phyloP scores from a whole-genome alignment of 2,888 invertebrate genomes.

The Tenthredo distinguenda region DNA sequence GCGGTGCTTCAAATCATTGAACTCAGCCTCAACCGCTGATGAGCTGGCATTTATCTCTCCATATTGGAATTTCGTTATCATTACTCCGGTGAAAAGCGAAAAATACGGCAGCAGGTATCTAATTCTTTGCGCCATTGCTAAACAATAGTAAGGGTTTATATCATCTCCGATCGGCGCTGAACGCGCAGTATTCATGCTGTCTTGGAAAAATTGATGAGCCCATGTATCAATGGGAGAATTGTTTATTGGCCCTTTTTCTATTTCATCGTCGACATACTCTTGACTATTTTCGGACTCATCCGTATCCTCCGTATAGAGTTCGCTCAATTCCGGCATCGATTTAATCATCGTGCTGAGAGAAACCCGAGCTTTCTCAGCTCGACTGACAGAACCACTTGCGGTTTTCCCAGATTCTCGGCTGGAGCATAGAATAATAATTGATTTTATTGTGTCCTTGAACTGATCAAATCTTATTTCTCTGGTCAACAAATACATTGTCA shows the following conservation, averaged over 20 bases:
- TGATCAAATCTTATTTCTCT: not conserved
- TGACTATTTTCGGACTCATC: not conserved
- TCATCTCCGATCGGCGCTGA: not conserved
- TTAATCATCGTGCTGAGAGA: not conserved
- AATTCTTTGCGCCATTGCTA: constrained; percentile 2
- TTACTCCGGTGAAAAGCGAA: constrained; percentile 27
- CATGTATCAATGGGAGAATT: not conserved
- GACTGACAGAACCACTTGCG: not conserved
- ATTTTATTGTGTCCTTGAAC: not conserved
- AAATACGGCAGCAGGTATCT: constrained; percentile 30
- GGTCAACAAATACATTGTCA: not conserved
- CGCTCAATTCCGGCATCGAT: constrained; percentile 10
- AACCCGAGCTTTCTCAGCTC: constrained; percentile 23
- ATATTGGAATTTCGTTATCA: constrained; percentile 22
- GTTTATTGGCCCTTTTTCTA: not conserved
- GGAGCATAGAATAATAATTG: constrained; percentile 5
- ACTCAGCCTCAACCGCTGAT: constrained; percentile 19
- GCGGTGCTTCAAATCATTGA: constrained; percentile 26
- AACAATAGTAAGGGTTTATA: constrained; percentile 21
- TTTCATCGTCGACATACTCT: constrained; percentile 11
- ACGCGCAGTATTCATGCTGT: not conserved
- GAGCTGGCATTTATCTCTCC: constrained; percentile 17
- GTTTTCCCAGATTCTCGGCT: not conserved
- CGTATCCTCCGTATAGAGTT: not conserved
- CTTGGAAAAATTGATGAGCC: constrained; percentile 1